Percentiles rank a stretch among this genome's conserved stretches.
Conservation (phyloP, 2,888 invertebrate species). For the Agonum fuliginosum region DNA sequence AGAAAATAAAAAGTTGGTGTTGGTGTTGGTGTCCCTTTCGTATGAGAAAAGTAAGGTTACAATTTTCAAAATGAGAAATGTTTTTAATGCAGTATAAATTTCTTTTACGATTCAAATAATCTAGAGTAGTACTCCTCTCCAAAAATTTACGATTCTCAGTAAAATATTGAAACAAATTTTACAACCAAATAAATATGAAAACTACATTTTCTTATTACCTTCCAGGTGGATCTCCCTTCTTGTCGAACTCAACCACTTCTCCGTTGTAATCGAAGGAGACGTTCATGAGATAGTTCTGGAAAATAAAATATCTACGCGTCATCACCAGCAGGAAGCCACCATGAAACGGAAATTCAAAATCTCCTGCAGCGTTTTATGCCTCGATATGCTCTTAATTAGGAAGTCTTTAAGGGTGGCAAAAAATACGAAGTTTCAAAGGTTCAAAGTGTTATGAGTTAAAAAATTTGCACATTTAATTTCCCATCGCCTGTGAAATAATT, state of each 20-base stretch:
- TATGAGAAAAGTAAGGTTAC: background rate
- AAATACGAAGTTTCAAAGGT: background rate
- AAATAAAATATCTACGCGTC: conserved; percentile 62
- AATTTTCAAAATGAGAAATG: background rate
- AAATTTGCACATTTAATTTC: too few species aligned
- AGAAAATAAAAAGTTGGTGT: too few species aligned
- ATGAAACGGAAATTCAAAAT: conserved; percentile 43
- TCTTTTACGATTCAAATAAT: conserved; percentile 23
- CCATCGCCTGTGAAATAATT: too few species aligned
- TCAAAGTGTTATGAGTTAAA: too few species aligned
- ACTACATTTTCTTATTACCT: conserved; percentile 77
- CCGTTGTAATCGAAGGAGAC: conserved; percentile 80
- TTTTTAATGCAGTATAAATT: conserved; percentile 9
- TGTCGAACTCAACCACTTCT: conserved; percentile 83
- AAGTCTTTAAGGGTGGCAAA: background rate
- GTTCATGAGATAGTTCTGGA: conserved; percentile 80
- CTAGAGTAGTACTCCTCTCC: background rate
- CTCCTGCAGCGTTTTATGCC: conserved; percentile 6
- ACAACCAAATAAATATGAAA: background rate
- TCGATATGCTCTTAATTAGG: conserved; percentile 48
- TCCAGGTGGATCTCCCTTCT: conserved; percentile 85
- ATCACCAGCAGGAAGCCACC: conserved; percentile 41
- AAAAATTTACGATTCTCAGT: background rate
- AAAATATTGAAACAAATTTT: background rate
- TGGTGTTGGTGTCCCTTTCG: too few species aligned